Conservation (phyloP, 2,113 vertebrate genomes). For the Paramormyrops kingsleyae region DNA sequence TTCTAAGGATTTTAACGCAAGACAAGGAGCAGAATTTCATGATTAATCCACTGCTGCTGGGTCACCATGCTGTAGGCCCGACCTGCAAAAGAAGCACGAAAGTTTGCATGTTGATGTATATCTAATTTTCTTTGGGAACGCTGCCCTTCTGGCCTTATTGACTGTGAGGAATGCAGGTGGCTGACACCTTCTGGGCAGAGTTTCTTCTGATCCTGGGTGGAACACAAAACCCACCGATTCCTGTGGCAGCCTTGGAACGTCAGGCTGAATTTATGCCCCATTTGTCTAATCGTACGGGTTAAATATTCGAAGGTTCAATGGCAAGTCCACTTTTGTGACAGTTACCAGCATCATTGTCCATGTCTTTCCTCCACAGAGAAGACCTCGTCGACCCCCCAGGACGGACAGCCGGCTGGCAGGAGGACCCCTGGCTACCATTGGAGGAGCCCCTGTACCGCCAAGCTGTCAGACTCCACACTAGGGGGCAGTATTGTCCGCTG, state of each 20-base stretch:
- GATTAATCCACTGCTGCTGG: constrained; percentile 36
- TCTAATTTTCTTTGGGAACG: neutral
- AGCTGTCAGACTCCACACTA: constrained; percentile 59
- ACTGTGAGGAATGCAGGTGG: neutral
- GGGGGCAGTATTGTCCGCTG: constrained; percentile 63
- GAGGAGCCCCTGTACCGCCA: constrained; percentile 52
- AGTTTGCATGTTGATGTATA: neutral
- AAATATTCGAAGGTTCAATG: neutral
- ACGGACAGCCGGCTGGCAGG: constrained; percentile 19
- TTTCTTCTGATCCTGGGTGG: neutral
- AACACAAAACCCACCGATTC: neutral
- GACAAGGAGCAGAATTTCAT: constrained; percentile 31
- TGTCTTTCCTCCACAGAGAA: constrained; percentile 20
- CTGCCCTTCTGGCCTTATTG: neutral
- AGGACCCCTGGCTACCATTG: constrained; percentile 30
- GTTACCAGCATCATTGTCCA: neutral
- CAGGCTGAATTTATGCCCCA: neutral
- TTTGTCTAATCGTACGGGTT: neutral
- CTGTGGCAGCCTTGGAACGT: neutral
- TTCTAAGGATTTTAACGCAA: constrained; percentile 29
- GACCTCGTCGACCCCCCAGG: neutral
- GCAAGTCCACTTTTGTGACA: neutral
- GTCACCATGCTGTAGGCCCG: constrained; percentile 12
- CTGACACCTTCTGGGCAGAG: neutral
- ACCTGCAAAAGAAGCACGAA: constrained; percentile 27